A percentile compares a stretch with the other conserved stretches of the same genome.
Evolutionary conservation across 2,888 invertebrate species (phyloP).

Genomic region (Ectropis crepuscularia): DNA sequence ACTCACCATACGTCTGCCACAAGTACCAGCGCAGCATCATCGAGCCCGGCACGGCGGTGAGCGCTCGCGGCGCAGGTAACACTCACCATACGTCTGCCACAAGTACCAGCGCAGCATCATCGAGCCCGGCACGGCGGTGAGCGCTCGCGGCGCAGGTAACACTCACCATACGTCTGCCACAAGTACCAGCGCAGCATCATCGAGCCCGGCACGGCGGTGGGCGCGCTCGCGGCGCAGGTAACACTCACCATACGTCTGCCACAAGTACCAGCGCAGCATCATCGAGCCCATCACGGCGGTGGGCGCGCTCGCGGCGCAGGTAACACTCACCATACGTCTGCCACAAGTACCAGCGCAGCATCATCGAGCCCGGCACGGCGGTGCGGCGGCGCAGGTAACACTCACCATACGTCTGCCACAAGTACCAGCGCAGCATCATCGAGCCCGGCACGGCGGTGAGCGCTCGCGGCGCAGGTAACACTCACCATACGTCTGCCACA

Average conservation of each 20-base stretch:
- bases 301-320: constrained; percentile 98
- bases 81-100: constrained; percentile 91
- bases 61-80: constrained; percentile 99
- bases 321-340: no score
- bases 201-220: constrained; percentile 98
- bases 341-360: constrained; percentile 94
- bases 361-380: constrained; percentile 97
- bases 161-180: constrained; percentile 91
- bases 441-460: constrained; percentile 99
- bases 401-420: constrained; percentile 93
- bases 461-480: constrained; percentile 99
- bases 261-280: constrained; percentile 94
- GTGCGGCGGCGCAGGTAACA: constrained; percentile 99
- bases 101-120: constrained; percentile 95
- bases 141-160: constrained; percentile 99
- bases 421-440: constrained; percentile 94
- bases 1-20: constrained; percentile 91
- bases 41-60: constrained; percentile 98
- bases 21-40: constrained; percentile 95
- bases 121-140: constrained; percentile 98
- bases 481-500: constrained; percentile 93
- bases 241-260: no score
- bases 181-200: constrained; percentile 95
- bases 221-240: constrained; percentile 99
- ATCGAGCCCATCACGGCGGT: constrained; percentile 99